Base-by-base conservation (phyloP, 2,888 invertebrate genomes). In the Phymatocera aterrima region DNA sequence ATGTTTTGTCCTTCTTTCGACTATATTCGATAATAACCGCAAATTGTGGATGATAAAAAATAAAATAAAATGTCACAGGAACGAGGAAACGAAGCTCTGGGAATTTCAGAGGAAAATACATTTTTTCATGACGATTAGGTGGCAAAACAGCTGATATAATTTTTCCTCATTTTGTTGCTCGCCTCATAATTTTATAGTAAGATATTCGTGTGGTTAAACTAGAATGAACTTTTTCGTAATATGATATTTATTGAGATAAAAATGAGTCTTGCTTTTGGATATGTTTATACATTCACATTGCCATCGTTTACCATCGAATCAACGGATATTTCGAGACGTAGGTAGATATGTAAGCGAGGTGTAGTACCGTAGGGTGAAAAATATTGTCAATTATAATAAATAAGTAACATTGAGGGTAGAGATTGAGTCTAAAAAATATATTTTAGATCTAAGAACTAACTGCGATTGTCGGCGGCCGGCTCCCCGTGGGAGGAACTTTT, bases 401-500 rank as follows among this genome's bases (percentile, higher is more conserved):
- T 12, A 8, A 64, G 28, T 2, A 61, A 31, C 61, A n/a, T n/a
- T n/a, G 43, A 40, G n/a, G 5, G 18, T 18, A 21, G 10, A 8
- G 4, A 3, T 40, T 18, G 40, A 24, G 0, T 43, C 6, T 2
- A n/a, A 24, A 21, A 6, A 40, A 46, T 24, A 60, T 28, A 68
- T 68, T 24, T n/a, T 15, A 40, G 31, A 48, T 48, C 28, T 37
- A 18, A 6, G 61, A 79, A 86, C 85, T 87, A 82, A 90, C 89
- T 91, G 90, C 2, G 91, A 88, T 78, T 89, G 88, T 77, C 91
- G 84, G 70, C 88, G 84, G 3, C 91, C 91, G 51, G 88, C 89
- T 51, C 90, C 91, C 60, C 90, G 86, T 3, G 91, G 88, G 46
- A 89, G 84, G 80, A 91, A 91, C 70, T 91, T 91, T 77, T 91